Percentiles rank a stretch among this genome's conserved stretches.
These are phyloP conservation scores for Battus philenor DNA, from an alignment of 1,140 invertebrate species.

Conservation along the genomic window DNA sequence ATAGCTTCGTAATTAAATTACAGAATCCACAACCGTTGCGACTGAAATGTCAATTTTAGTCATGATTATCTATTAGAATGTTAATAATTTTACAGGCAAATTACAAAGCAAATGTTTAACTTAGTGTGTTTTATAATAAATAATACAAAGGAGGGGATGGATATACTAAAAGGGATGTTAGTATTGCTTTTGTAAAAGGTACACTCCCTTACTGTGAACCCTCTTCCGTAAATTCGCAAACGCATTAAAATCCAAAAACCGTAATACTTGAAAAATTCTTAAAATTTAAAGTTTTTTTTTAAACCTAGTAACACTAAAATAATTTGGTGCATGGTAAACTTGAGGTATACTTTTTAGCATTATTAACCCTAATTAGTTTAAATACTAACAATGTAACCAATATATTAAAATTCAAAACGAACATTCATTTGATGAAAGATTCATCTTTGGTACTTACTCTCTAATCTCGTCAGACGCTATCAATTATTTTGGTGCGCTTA, in stretches of 20 bases:
- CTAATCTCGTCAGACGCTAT: constrained; percentile 47
- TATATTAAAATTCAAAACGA: constrained; percentile 33
- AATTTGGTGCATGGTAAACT: constrained; percentile 73
- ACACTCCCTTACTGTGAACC: constrained; percentile 7
- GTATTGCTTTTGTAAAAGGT: constrained; percentile 33
- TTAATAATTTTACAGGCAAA: constrained; percentile 51
- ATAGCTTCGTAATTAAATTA: constrained; percentile 62
- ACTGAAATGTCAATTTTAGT: constrained; percentile 22
- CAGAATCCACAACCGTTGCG: constrained; percentile 40
- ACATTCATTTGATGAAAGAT: constrained; percentile 66
- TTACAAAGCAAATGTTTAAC: constrained; percentile 59
- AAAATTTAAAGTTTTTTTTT: constrained; percentile 26
- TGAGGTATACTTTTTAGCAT: constrained; percentile 59
- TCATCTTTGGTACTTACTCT: constrained; percentile 67
- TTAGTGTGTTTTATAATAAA: constrained; percentile 60
- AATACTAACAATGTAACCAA: constrained; percentile 47
- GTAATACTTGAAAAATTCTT: constrained; percentile 45
- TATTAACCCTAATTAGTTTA: constrained; percentile 28
- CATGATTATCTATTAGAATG: constrained; percentile 28
- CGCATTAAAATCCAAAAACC: constrained; percentile 6
- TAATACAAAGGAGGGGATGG: constrained; percentile 60
- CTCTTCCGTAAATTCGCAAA: constrained; percentile 27
- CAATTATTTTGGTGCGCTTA: constrained; percentile 58
- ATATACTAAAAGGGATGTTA: constrained; percentile 34
- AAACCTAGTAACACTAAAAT: constrained; percentile 52